Conservation (phyloP, 2,113 vertebrate species). For the Archilochus colubris region DNA sequence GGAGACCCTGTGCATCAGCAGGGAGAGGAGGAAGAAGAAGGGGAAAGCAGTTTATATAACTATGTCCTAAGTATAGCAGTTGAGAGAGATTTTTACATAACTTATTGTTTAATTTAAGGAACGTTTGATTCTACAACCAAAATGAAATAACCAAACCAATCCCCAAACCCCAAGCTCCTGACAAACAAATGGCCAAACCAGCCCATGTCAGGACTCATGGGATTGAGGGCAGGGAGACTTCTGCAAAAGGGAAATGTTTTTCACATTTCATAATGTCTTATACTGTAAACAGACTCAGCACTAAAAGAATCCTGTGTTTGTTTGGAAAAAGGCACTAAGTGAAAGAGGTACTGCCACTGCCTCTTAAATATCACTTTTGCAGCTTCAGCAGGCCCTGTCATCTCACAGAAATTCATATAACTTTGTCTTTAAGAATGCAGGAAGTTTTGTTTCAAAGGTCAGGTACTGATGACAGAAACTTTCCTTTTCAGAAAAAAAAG, state of each 20-base stretch:
- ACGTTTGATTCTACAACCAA: background rate
- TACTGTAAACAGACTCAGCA: background rate
- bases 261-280: background rate
- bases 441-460: background rate
- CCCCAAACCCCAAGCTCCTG: background rate
- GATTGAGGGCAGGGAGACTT: background rate
- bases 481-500: background rate
- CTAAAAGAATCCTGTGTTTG: background rate
- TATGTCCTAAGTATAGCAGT: constrained; percentile 29
- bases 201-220: background rate
- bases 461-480: background rate
- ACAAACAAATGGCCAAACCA: constrained; percentile 15
- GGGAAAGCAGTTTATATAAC: constrained; percentile 62
- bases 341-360: background rate
- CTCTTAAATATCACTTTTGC: background rate
- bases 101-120: constrained; percentile 7
- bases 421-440: background rate
- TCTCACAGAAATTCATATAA: background rate
- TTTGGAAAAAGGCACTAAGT: background rate
- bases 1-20: background rate
- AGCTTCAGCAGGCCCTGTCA: background rate
- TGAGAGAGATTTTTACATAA: constrained; percentile 25
- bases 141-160: background rate
- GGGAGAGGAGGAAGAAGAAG: constrained; percentile 20
- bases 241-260: background rate